Conservation (phyloP, 2,888 invertebrate genomes). For the Mythimna ferrago region DNA sequence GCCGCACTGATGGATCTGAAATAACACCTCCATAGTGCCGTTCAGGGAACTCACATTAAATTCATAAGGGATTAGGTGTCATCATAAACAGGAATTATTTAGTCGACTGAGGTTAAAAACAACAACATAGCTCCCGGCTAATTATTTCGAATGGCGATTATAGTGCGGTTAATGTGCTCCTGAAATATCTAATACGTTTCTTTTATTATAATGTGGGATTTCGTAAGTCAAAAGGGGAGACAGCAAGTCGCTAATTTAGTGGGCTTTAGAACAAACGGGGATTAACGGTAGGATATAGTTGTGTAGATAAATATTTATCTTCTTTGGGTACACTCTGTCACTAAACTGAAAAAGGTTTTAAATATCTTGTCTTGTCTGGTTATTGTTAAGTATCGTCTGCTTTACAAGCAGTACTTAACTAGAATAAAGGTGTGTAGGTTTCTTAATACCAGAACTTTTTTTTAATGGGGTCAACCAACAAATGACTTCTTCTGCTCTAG, state of each 20-base stretch:
- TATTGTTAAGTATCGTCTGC: not conserved
- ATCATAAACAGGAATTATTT: conserved; percentile 91
- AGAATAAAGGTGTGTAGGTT: too few species aligned
- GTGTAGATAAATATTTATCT: conserved; percentile 36
- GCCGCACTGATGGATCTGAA: conserved; percentile 87
- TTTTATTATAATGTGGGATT: conserved; percentile 62
- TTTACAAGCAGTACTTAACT: not conserved
- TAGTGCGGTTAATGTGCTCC: conserved; percentile 71
- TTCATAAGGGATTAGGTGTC: conserved; percentile 90
- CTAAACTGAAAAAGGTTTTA: conserved; percentile 1
- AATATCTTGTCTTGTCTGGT: not conserved
- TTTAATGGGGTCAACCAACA: too few species aligned
- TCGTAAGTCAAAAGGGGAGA: conserved; percentile 63
- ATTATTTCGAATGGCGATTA: conserved; percentile 79
- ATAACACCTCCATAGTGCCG: conserved; percentile 85
- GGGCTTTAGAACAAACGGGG: conserved; percentile 45
- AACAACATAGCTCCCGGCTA: conserved; percentile 79
- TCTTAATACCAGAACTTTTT: too few species aligned
- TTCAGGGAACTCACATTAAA: conserved; percentile 87
- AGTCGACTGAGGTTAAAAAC: conserved; percentile 89
- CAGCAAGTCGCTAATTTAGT: conserved; percentile 53
- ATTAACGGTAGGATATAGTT: conserved; percentile 36
- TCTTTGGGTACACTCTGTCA: conserved; percentile 2
- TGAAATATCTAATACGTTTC: conserved; percentile 68
- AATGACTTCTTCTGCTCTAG: too few species aligned